A percentile compares a stretch with the other conserved stretches of the same genome.
Conservation (phyloP, 1,140 invertebrate genomes). For the Triops longicaudatus region DNA sequence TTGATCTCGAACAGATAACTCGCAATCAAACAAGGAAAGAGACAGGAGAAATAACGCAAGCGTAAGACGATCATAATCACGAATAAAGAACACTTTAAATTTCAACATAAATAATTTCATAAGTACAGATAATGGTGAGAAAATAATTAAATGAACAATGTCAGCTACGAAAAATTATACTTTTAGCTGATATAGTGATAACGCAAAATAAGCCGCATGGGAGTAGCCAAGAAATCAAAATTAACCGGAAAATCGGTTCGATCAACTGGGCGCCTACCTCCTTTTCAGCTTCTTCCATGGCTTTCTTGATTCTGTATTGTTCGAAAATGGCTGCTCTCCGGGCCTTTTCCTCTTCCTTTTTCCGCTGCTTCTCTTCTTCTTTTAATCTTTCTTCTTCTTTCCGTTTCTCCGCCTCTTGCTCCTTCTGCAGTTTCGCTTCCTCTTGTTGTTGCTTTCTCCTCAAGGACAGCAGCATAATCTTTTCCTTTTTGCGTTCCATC, state of each 20-base stretch:
- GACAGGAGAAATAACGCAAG: slow-evolving; percentile 13
- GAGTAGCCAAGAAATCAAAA: too few species aligned
- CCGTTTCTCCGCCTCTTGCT: slow-evolving; percentile 69
- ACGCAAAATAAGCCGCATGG: too few species aligned
- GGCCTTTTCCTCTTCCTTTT: slow-evolving; percentile 83
- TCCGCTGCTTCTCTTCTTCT: slow-evolving; percentile 70
- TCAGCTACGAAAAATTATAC: neutral
- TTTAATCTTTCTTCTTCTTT: slow-evolving; percentile 70
- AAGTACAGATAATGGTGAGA: too few species aligned
- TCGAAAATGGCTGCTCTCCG: slow-evolving; percentile 80
- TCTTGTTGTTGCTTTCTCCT: slow-evolving; percentile 81
- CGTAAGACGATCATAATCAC: too few species aligned
- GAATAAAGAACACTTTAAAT: too few species aligned
- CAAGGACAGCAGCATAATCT: slow-evolving; percentile 73
- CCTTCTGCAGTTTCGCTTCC: slow-evolving; percentile 70
- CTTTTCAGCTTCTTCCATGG: slow-evolving; percentile 80
- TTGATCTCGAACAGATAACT: slow-evolving; percentile 25
- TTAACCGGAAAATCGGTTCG: too few species aligned
- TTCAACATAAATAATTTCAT: too few species aligned
- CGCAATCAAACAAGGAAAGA: neutral
- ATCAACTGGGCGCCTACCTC: too few species aligned
- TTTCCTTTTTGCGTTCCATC: slow-evolving; percentile 82
- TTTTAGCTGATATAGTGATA: neutral
- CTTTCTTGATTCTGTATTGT: slow-evolving; percentile 90
- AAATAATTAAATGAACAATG: slow-evolving; percentile 32